phyloP scores from a whole-genome alignment of 1,140 invertebrate species.

The Conopomorpha cramerella region DNA sequence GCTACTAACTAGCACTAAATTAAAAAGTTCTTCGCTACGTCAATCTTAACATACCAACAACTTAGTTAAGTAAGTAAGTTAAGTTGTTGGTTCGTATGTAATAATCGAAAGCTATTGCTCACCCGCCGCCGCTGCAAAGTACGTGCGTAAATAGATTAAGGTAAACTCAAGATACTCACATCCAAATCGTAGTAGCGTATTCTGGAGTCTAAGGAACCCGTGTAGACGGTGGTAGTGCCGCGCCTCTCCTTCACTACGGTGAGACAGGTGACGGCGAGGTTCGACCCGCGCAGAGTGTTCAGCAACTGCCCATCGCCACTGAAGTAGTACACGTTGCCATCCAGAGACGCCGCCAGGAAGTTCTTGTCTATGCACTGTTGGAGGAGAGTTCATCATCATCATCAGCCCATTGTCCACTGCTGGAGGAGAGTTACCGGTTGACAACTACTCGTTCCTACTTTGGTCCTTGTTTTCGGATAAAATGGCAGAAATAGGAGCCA shows the following conservation, averaged over 20 bases:
- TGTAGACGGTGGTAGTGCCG: constrained; percentile 60
- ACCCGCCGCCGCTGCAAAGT: too few species aligned
- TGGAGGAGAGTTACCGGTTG: background rate
- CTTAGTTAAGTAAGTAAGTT: background rate
- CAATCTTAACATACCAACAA: background rate
- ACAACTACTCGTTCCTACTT: background rate
- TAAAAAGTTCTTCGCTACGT: background rate
- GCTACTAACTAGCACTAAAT: too few species aligned
- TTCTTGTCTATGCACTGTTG: constrained; percentile 44
- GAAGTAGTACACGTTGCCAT: constrained; percentile 63
- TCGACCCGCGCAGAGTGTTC: constrained; percentile 46
- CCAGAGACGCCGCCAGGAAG: constrained; percentile 58
- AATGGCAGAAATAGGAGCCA: background rate
- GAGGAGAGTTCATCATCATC: background rate
- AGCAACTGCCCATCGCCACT: constrained; percentile 47
- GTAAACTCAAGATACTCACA: constrained; percentile 31
- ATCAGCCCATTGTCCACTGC: too few species aligned
- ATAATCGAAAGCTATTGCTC: too few species aligned
- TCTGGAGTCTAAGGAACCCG: constrained; percentile 64
- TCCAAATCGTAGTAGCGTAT: constrained; percentile 64
- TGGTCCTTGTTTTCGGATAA: background rate
- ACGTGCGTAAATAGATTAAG: too few species aligned
- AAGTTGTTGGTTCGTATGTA: constrained; percentile 8
- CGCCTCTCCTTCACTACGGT: constrained; percentile 48
- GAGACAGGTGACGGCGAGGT: constrained; percentile 64